A percentile compares a stretch with the other conserved stretches of the same genome.
Evolutionary conservation across 2,797 vertebrate species (phyloP).

Genomic region (Enteromius afrohamiltoni): DNA sequence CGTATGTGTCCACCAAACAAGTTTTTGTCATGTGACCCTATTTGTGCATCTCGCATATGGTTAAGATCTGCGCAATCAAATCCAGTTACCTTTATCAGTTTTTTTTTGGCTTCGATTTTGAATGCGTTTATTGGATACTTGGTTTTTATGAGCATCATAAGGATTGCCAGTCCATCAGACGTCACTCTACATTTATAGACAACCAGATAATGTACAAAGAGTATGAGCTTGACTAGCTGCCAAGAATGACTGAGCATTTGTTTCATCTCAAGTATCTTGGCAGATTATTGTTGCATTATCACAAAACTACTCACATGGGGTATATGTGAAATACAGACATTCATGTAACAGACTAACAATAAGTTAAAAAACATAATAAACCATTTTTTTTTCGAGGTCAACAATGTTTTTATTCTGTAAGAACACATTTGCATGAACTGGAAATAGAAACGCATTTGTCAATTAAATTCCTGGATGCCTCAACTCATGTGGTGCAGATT

Average conservation of each 20-base stretch:
- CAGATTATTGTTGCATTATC: neutral
- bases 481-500: neutral
- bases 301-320: neutral
- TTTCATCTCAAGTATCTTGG: conserved; percentile 1
- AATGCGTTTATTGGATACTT: neutral
- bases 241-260: neutral
- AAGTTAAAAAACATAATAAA: neutral
- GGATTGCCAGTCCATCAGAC: neutral
- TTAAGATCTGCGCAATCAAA: conserved; percentile 39
- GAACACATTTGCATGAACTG: neutral
- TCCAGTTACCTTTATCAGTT: conserved; percentile 37
- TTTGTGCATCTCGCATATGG: neutral
- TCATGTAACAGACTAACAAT: neutral
- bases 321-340: neutral
- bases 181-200: neutral
- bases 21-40: conserved; percentile 85
- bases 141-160: neutral
- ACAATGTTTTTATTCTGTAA: neutral
- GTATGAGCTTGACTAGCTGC: neutral
- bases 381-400: neutral
- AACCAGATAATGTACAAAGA: neutral
- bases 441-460: neutral
- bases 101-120: neutral
- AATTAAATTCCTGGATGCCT: neutral
- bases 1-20: conserved; percentile 88